Percentiles rank a stretch among this genome's conserved stretches.
Evolutionary conservation across 2,113 vertebrate genomes (phyloP).

Genomic region (Phoenicopterus ruber): DNA sequence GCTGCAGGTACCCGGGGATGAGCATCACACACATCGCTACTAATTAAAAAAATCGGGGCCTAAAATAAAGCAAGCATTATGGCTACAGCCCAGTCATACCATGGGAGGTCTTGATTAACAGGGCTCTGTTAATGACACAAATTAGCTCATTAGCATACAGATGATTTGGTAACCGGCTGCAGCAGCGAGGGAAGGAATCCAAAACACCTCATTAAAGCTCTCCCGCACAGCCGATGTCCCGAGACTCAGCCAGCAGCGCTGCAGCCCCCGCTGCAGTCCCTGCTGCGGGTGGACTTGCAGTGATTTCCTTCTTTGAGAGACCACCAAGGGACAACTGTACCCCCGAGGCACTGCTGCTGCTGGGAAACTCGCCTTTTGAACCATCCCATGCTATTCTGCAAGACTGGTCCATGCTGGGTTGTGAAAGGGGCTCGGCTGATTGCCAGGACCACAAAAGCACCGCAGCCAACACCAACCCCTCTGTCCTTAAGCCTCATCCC

Average conservation of each 20-base stretch:
- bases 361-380: background rate
- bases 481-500: background rate
- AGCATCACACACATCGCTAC: background rate
- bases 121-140: constrained; percentile 27
- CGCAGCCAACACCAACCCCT: background rate
- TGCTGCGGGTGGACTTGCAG: background rate
- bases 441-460: background rate
- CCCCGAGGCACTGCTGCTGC: accelerated
- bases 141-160: constrained; percentile 32
- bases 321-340: background rate
- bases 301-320: background rate
- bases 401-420: background rate
- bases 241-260: background rate
- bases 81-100: background rate
- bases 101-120: constrained; percentile 21
- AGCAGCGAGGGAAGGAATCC: background rate
- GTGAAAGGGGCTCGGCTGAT: accelerated
- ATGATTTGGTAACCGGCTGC: background rate
- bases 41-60: background rate
- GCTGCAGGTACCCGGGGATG: background rate
- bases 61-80: background rate
- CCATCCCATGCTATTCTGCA: background rate
- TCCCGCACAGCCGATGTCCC: accelerated
- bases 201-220: background rate
- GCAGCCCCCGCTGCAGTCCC: accelerated